These are phyloP conservation scores for Aphelenchoides besseyi DNA, from an alignment of 1,140 invertebrate genomes.

Conservation along the genomic window DNA sequence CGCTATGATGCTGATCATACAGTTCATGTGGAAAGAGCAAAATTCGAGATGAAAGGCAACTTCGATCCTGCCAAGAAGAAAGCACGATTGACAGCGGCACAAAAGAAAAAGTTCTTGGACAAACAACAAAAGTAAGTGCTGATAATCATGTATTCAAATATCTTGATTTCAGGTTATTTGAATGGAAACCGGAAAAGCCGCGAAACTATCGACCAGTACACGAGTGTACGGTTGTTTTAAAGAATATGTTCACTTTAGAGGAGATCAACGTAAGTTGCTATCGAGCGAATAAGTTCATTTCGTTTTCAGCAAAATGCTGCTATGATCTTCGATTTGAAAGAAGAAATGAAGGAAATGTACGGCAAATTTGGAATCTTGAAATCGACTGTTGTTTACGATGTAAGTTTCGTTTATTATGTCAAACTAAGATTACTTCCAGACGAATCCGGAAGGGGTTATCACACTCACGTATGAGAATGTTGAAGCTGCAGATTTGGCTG, in stretches of 20 bases:
- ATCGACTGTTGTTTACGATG: conserved; percentile 87
- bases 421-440: conserved; percentile 66
- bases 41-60: conserved; percentile 88
- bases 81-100: conserved; percentile 76
- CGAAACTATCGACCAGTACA: conserved; percentile 77
- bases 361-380: conserved; percentile 84
- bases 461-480: conserved; percentile 83
- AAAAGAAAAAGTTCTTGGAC: conserved; percentile 78
- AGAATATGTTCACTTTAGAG: conserved; percentile 84
- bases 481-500: conserved; percentile 84
- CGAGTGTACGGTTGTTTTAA: conserved; percentile 86
- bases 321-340: conserved; percentile 82
- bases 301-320: conserved; percentile 72
- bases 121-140: conserved; percentile 79
- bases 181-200: conserved; percentile 89
- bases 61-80: conserved; percentile 91
- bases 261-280: conserved; percentile 73
- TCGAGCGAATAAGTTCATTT: conserved; percentile 22
- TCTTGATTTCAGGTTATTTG: conserved; percentile 73
- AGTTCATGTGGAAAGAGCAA: conserved; percentile 80
- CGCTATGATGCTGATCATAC: conserved; percentile 71
- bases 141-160: neutral
- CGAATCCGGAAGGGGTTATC: conserved; percentile 87
- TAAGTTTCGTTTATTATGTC: conserved; percentile 67
- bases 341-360: conserved; percentile 83